Evolutionary conservation across 35 echinoderm and acorn worm genomes (phyloP).

Genomic region (Ptychodera flava): DNA sequence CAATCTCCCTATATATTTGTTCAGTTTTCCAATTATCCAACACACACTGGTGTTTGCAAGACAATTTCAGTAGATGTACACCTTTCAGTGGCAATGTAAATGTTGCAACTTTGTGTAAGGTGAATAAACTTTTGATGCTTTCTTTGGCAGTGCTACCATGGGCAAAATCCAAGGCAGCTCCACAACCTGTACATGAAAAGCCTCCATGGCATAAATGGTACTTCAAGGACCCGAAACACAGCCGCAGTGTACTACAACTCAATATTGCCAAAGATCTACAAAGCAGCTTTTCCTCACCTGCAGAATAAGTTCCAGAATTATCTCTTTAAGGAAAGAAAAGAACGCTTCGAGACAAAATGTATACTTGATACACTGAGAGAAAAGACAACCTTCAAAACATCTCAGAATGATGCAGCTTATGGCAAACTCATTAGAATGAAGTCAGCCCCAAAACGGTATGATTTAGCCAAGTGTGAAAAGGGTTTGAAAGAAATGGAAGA

Average conservation of each 20-base stretch:
- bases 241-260: not conserved
- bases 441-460: not conserved
- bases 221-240: not conserved
- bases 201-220: not conserved
- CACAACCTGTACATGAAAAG: not conserved
- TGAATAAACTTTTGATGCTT: not conserved
- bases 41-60: not conserved
- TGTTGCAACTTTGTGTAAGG: not conserved
- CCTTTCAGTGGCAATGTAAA: not conserved
- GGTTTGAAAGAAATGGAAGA: not conserved
- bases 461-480: not conserved
- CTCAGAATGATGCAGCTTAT: not conserved
- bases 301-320: not conserved
- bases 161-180: not conserved
- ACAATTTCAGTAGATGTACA: not conserved
- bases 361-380: not conserved
- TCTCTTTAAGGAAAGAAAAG: not conserved
- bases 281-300: not conserved
- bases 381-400: not conserved
- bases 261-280: not conserved
- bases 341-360: not conserved
- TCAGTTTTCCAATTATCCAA: not conserved
- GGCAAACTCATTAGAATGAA: not conserved
- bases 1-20: not conserved
- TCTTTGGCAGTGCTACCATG: not conserved